Evolutionary conservation across 2,888 invertebrate genomes (phyloP).

Genomic region (Bombyx huttoni): DNA sequence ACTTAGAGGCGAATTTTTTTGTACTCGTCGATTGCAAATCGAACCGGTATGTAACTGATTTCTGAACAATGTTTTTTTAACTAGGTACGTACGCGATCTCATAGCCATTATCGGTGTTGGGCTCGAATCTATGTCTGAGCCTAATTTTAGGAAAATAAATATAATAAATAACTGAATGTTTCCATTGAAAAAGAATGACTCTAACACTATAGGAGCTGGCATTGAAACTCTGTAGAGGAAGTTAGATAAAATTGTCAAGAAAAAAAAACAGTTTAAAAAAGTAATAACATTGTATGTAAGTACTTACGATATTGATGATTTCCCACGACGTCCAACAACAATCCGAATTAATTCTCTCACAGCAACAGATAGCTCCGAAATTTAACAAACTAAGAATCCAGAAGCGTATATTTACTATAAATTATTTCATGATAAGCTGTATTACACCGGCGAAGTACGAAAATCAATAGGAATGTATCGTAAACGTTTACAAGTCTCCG

Average conservation of each 20-base stretch:
- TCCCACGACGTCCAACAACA: conserved; percentile 47
- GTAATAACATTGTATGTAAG: neutral
- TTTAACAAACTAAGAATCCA: conserved; percentile 13
- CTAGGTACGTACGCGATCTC: conserved; percentile 5
- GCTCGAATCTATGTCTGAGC: neutral
- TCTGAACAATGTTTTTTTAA: conserved; percentile 19
- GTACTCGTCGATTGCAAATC: conserved; percentile 50
- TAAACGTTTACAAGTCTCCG: conserved; percentile 38
- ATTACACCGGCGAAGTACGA: conserved; percentile 59
- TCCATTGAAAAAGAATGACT: too few relatives aligned
- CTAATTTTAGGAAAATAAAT: too few relatives aligned
- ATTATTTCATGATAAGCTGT: conserved; percentile 52
- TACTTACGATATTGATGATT: conserved; percentile 39
- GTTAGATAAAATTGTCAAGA: neutral
- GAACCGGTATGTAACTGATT: conserved; percentile 55
- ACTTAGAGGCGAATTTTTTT: conserved; percentile 64
- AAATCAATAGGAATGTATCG: conserved; percentile 56
- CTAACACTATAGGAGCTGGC: too few relatives aligned
- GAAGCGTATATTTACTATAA: conserved; percentile 16
- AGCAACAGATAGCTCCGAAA: conserved; percentile 14
- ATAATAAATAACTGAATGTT: too few relatives aligned
- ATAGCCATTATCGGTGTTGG: neutral
- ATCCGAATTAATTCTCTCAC: conserved; percentile 28
- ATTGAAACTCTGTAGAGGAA: neutral
- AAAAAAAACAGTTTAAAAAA: neutral